phyloP scores from a whole-genome alignment of 2,113 vertebrate species.

The Eubucco bourcierii region DNA sequence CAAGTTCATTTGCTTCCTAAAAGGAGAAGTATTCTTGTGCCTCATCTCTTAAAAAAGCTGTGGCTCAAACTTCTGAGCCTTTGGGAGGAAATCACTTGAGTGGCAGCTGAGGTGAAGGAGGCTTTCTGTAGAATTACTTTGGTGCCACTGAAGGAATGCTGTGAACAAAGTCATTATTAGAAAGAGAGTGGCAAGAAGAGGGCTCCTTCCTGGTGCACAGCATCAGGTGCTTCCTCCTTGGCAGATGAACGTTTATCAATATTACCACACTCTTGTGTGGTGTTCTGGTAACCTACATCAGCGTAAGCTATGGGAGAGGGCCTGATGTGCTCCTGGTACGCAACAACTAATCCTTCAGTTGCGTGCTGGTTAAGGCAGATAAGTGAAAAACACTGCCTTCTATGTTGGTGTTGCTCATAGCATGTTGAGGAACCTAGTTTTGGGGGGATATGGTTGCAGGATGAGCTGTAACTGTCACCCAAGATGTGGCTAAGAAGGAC shows the following conservation, averaged over 20 bases:
- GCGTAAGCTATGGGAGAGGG: neutral
- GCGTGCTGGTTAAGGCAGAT: neutral
- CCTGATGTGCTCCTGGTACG: neutral
- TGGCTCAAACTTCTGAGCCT: neutral
- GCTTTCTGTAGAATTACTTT: neutral
- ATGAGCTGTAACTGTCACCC: neutral
- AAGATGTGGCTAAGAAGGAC: neutral
- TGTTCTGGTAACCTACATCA: neutral
- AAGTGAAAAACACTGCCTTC: neutral
- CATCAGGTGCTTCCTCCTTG: neutral
- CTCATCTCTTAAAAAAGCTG: neutral
- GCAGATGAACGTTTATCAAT: rapidly evolving
- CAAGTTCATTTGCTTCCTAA: neutral
- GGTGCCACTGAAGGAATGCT: neutral
- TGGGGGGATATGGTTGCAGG: neutral
- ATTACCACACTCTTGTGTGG: neutral
- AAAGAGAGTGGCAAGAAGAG: neutral
- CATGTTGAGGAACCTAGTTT: neutral
- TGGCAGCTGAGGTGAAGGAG: neutral
- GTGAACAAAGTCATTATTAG: rapidly evolving
- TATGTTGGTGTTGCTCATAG: neutral
- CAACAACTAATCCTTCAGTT: neutral
- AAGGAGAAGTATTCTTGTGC: neutral
- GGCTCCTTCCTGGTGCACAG: rapidly evolving
- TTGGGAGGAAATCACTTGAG: neutral